Conservation (phyloP, 2,797 vertebrate species). For the Neosilurus mollespiculum region DNA sequence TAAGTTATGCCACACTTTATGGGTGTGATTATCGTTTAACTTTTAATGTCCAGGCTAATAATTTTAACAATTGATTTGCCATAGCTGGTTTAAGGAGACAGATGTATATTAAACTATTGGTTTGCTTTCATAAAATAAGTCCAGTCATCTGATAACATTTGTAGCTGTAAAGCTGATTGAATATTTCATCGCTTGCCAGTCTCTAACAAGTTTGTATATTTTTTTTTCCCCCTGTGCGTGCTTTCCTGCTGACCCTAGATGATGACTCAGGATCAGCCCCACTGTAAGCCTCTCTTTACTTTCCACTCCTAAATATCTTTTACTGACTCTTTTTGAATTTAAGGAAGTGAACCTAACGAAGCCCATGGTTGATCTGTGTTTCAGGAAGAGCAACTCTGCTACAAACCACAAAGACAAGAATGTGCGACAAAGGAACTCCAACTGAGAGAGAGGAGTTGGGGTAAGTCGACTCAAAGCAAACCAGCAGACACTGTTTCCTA, state of each 20-base stretch:
- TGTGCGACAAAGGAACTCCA: constrained; percentile 92
- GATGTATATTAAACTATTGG: not conserved
- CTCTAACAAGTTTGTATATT: not conserved
- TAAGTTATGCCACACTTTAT: not conserved
- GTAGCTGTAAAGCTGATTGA: not conserved
- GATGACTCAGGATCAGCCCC: constrained; percentile 91
- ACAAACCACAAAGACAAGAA: constrained; percentile 89
- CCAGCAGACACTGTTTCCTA: not conserved
- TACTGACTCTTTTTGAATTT: not conserved
- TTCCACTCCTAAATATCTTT: not conserved
- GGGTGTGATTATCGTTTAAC: not conserved
- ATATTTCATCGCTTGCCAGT: not conserved
- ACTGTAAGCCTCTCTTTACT: constrained; percentile 79
- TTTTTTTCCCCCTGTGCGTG: constrained; percentile 13
- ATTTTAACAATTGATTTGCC: not conserved
- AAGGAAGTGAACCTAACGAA: constrained; percentile 8
- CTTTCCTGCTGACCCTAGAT: constrained; percentile 69
- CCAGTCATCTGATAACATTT: not conserved
- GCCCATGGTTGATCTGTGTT: constrained; percentile 22
- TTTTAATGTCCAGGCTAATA: not conserved
- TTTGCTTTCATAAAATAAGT: not conserved
- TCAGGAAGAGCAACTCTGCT: constrained; percentile 88
- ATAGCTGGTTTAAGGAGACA: not conserved
- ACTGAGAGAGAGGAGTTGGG: constrained; percentile 69
- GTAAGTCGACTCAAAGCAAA: constrained; percentile 49